Evolutionary conservation across 2,113 vertebrate genomes (phyloP).

Genomic region (Pseudorasbora parva): DNA sequence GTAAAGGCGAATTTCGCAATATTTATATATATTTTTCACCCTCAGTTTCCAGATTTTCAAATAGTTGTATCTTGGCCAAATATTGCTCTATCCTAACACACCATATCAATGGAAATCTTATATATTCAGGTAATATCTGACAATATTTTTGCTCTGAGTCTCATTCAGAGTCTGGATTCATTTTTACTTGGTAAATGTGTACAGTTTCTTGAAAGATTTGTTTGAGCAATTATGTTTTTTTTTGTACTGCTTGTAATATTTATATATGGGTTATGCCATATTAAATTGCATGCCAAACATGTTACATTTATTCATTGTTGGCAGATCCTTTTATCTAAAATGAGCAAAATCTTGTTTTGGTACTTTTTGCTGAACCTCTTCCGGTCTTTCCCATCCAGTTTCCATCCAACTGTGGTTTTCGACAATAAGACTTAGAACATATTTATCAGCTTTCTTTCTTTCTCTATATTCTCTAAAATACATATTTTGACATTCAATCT

Average conservation of each 20-base stretch:
- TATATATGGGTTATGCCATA: slow-evolving; percentile 4
- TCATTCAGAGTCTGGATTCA: too few species aligned
- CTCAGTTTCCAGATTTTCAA: too few species aligned
- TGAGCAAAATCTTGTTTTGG: background rate
- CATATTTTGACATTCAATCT: slow-evolving; percentile 46
- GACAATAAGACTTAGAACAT: background rate
- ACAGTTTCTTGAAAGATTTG: too few species aligned
- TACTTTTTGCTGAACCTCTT: background rate
- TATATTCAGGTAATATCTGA: too few species aligned
- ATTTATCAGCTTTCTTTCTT: background rate
- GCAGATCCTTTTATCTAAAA: too few species aligned
- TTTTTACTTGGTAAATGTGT: too few species aligned
- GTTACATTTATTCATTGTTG: too few species aligned
- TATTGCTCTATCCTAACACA: too few species aligned
- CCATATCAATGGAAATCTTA: too few species aligned
- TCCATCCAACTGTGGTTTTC: background rate
- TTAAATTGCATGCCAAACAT: background rate
- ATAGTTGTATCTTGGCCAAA: too few species aligned
- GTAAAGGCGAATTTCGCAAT: too few species aligned
- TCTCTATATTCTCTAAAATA: slow-evolving; percentile 32
- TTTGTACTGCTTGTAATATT: background rate
- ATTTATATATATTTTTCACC: too few species aligned
- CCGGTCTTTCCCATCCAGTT: slow-evolving; percentile 8
- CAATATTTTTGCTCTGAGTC: background rate
- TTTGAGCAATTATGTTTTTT: background rate